Percentiles rank a stretch among this genome's conserved stretches.
Conservation (phyloP, 2,113 vertebrate species). For the Delphinus delphis region DNA sequence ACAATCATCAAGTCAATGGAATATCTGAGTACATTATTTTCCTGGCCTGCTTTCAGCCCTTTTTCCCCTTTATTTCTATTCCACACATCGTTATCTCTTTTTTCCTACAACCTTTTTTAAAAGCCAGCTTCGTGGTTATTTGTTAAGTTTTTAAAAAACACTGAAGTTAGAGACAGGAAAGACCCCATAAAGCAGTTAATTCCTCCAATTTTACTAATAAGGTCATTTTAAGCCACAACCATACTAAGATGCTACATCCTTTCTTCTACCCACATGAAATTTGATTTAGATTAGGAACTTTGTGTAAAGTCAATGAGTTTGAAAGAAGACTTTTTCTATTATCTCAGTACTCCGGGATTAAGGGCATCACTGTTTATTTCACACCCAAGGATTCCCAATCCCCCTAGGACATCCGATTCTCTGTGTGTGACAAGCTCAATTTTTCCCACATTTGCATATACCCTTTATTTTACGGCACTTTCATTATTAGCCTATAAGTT, state of each 20-base stretch:
- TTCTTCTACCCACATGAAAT: neutral
- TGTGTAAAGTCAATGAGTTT: neutral
- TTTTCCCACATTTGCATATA: neutral
- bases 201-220: neutral
- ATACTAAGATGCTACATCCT: neutral
- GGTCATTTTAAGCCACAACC: neutral
- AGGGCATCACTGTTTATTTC: neutral
- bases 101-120: constrained; percentile 35
- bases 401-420: neutral
- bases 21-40: constrained; percentile 76
- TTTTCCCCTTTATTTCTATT: neutral
- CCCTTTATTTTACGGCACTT: neutral
- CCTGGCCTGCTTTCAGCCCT: constrained; percentile 74
- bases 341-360: neutral
- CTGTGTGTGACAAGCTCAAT: neutral
- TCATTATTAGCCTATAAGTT: neutral
- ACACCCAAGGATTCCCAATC: neutral
- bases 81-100: neutral
- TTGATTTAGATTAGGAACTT: neutral
- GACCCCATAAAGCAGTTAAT: neutral
- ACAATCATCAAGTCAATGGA: constrained; percentile 73
- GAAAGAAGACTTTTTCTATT: neutral
- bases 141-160: neutral
- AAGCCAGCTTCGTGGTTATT: neutral
- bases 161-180: neutral